phyloP scores from a whole-genome alignment of 2,888 invertebrate species.

The Ennomos erosarius region DNA sequence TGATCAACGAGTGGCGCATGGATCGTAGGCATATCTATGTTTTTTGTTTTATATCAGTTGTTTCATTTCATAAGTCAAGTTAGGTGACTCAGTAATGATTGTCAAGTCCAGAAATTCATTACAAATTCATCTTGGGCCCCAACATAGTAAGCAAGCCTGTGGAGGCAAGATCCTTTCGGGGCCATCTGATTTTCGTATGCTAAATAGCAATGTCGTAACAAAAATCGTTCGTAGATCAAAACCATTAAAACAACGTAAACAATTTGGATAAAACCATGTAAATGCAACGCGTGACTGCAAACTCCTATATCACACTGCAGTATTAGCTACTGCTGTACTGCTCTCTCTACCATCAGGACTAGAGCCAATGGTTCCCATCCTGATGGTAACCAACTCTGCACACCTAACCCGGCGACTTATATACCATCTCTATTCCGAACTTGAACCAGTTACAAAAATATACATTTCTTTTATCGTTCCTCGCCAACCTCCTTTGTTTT shows the following conservation, averaged over 20 bases:
- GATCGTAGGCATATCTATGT: too few species aligned
- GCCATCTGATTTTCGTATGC: not conserved
- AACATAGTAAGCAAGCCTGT: constrained; percentile 9
- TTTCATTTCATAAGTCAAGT: too few species aligned
- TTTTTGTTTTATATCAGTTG: too few species aligned
- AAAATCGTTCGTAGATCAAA: not conserved
- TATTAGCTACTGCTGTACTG: constrained; percentile 10
- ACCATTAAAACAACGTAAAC: not conserved
- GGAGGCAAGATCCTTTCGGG: constrained; percentile 7
- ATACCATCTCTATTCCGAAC: constrained; percentile 7
- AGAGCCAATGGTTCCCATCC: constrained; percentile 10
- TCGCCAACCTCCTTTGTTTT: constrained; percentile 19
- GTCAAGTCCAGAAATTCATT: not conserved
- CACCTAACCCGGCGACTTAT: constrained; percentile 10
- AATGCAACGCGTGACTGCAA: not conserved
- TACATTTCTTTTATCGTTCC: constrained; percentile 21
- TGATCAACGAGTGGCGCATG: too few species aligned
- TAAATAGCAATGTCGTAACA: constrained; percentile 4
- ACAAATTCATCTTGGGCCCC: constrained; percentile 1
- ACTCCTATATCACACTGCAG: not conserved
- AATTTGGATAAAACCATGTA: not conserved
- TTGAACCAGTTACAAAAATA: constrained; percentile 23
- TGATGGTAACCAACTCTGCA: constrained; percentile 19
- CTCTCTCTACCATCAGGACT: constrained; percentile 1
- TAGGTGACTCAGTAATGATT: too few species aligned